These are phyloP conservation scores for Clarias pachynema DNA, from an alignment of 2,797 vertebrate species.

Conservation along the genomic window DNA sequence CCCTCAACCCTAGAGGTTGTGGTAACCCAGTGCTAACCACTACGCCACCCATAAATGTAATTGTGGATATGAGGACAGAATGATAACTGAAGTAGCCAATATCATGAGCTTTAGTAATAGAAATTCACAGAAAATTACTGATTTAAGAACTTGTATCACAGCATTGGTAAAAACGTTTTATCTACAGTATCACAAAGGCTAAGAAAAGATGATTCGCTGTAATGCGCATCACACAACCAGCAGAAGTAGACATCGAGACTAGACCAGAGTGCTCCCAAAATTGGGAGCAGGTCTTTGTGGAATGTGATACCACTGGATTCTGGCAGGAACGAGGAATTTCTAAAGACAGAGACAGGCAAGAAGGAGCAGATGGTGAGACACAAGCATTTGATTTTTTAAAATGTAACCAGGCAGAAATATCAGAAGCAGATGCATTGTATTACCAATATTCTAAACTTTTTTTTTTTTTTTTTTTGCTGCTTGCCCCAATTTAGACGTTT, in stretches of 20 bases:
- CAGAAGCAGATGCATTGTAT: constrained; percentile 27
- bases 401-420: constrained; percentile 22
- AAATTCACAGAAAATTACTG: not conserved
- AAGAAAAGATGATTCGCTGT: constrained; percentile 1
- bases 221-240: not conserved
- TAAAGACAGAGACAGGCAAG: constrained; percentile 27
- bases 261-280: constrained; percentile 27
- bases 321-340: constrained; percentile 22
- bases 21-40: too few species aligned
- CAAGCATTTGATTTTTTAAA: constrained; percentile 5
- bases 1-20: too few species aligned
- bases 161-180: constrained; percentile 3
- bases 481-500: constrained; percentile 11
- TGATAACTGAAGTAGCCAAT: not conserved
- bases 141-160: not conserved
- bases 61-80: not conserved
- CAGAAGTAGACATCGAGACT: constrained; percentile 20
- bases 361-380: constrained; percentile 19
- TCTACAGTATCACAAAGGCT: not conserved
- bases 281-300: constrained; percentile 39
- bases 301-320: constrained; percentile 41
- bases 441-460: constrained; percentile 9
- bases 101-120: not conserved
- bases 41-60: not conserved
- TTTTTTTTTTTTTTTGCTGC: not conserved